phyloP scores from a whole-genome alignment of 1,140 invertebrate genomes.

The Bombus superbus region DNA sequence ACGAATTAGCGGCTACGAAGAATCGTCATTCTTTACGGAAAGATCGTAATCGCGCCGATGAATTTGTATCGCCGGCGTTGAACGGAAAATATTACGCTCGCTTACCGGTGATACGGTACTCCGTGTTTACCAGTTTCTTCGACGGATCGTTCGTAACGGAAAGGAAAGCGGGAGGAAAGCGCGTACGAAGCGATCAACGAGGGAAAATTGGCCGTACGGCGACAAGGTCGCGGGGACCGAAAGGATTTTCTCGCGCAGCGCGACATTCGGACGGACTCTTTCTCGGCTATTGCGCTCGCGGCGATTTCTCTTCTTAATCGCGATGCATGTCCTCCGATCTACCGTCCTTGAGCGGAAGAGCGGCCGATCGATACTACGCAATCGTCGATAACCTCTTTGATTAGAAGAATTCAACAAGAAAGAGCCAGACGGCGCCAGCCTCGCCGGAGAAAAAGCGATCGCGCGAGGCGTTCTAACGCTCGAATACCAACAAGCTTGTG shows the following conservation, averaged over 20 bases:
- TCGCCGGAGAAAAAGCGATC: conserved; percentile 48
- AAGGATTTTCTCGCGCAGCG: conserved; percentile 42
- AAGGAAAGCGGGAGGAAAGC: neutral
- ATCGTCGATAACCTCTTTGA: conserved; percentile 58
- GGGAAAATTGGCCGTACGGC: neutral
- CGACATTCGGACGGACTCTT: conserved; percentile 15
- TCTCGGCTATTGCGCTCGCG: neutral
- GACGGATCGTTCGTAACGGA: neutral
- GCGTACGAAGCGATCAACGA: neutral
- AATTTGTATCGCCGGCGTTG: neutral
- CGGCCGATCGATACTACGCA: conserved; percentile 45
- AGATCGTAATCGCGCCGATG: neutral
- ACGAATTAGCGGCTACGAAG: conserved; percentile 38
- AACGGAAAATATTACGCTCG: neutral
- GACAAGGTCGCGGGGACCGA: neutral
- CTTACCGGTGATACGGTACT: too few species aligned
- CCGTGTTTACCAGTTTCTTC: neutral
- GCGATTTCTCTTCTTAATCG: conserved; percentile 56
- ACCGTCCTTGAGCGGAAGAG: conserved; percentile 52
- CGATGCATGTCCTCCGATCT: conserved; percentile 40
- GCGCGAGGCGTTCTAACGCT: conserved; percentile 56
- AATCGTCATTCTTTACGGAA: neutral
- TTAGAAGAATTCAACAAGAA: conserved; percentile 59
- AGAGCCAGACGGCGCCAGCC: conserved; percentile 57
- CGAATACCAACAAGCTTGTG: conserved; percentile 41